Percentiles rank a stretch among this genome's conserved stretches.
Conservation (phyloP, 2,888 invertebrate genomes). For the Alitta virens region DNA sequence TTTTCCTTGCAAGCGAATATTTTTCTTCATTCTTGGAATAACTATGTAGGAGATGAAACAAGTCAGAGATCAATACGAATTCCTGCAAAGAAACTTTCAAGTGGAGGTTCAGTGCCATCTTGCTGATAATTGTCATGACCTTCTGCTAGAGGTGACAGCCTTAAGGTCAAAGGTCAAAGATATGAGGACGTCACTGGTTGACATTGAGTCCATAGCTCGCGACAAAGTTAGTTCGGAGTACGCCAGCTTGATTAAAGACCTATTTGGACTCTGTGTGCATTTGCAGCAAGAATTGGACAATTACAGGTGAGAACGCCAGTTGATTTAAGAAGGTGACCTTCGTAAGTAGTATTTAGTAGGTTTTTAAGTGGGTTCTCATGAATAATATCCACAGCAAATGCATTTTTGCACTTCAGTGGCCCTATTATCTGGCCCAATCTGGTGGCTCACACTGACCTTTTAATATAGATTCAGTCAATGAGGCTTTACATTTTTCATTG, state of each 20-base stretch:
- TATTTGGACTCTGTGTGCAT: constrained; percentile 46
- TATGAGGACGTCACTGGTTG: constrained; percentile 44
- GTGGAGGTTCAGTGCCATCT: constrained; percentile 54
- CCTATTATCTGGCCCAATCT: too few relatives aligned
- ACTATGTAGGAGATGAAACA: constrained; percentile 49
- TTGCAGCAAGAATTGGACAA: constrained; percentile 52
- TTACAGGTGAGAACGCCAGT: constrained; percentile 42
- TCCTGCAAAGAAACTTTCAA: constrained; percentile 36
- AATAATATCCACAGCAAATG: too few relatives aligned
- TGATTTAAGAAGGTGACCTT: too few relatives aligned
- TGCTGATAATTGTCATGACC: constrained; percentile 49
- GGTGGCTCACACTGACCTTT: too few relatives aligned
- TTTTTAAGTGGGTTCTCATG: too few relatives aligned
- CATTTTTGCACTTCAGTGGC: too few relatives aligned
- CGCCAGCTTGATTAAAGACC: constrained; percentile 49
- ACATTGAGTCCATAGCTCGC: constrained; percentile 44
- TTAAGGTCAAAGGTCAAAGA: constrained; percentile 51
- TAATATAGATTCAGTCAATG: too few relatives aligned
- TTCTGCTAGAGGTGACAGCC: constrained; percentile 51
- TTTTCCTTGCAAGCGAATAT: too few relatives aligned
- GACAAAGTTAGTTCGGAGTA: constrained; percentile 52
- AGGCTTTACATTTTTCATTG: too few relatives aligned
- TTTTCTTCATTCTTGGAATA: too few relatives aligned
- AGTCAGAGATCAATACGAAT: constrained; percentile 42
- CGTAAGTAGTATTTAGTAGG: too few relatives aligned